Base-by-base conservation (phyloP, 1,140 invertebrate species). In the Conopomorpha cramerella region DNA sequence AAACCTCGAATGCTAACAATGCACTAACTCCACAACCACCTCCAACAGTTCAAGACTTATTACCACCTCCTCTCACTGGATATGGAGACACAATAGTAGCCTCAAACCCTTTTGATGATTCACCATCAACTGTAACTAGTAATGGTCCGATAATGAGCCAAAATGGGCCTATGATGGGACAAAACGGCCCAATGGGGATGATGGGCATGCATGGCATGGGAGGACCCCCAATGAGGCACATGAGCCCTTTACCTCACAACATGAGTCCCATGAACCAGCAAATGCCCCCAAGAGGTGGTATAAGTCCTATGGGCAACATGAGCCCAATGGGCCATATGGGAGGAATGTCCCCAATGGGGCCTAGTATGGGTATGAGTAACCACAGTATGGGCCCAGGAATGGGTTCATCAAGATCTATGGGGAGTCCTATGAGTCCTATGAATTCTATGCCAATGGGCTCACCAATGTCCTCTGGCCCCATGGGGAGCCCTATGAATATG, bases 31-130 rank as follows among this genome's bases (percentile, higher is more conserved):
- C 80, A 23, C 78, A 82, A 31, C 81, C 81, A 48, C 81, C 82
- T 23, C 80, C 84, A 4, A 82, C 84, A 32, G 82, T 82, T 45
- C 83, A 88, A 52, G 85, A 90, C 74, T 85, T 93, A 57, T 70
- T 93, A 41, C 79, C 91, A 39, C 91, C 91, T 16, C 92, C 91
- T 8, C 87, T 91, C 16, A 83, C 89, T 27, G 90, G 91, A 34
- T 95, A 92, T 74, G 93, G 92, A 26, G 93, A 96, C 57, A 95
- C 93, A 29, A 94, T 97, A 56, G 86, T 96, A 41, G 94, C 93
- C 19, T 94, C 91, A 36, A 96, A 96, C 78, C 94, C 94, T 16
- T 96, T 98, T 76, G 95, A 98, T 74, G 95, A 98, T 56, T 91
- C 88, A 8, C 91, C 92, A 14, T 71, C 67, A 28, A 82, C 86